phyloP scores from a whole-genome alignment of 2,888 invertebrate genomes.

The Syritta pipiens region DNA sequence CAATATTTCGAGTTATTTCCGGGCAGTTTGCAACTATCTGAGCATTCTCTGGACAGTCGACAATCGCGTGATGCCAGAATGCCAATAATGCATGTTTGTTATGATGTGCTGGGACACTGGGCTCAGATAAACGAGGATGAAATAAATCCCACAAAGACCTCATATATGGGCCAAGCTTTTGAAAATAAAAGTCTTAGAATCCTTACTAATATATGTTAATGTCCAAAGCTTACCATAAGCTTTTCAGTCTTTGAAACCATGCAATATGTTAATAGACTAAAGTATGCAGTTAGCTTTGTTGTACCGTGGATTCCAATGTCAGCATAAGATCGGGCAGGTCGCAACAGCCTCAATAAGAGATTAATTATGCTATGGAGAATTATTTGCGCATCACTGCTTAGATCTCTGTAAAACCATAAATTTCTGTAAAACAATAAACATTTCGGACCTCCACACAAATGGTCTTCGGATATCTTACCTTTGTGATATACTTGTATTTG shows the following conservation, averaged over 20 bases:
- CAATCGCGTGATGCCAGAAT: conserved; percentile 96
- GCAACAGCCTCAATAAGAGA: conserved; percentile 86
- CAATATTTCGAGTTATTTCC: conserved; percentile 94
- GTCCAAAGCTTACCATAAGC: conserved; percentile 85
- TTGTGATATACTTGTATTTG: conserved; percentile 65
- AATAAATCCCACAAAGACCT: conserved; percentile 95
- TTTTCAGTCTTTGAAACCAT: conserved; percentile 94
- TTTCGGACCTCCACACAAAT: background rate
- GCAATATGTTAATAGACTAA: conserved; percentile 94
- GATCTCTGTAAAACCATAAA: conserved; percentile 73
- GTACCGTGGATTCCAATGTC: conserved; percentile 93
- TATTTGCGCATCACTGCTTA: conserved; percentile 82
- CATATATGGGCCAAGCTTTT: conserved; percentile 95
- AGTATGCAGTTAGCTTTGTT: conserved; percentile 94
- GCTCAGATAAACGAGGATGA: conserved; percentile 96
- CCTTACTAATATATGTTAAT: background rate
- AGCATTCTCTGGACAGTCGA: conserved; percentile 96
- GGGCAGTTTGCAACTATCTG: conserved; percentile 92
- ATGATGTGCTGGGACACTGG: conserved; percentile 95
- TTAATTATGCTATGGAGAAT: conserved; percentile 86
- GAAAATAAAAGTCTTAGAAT: background rate
- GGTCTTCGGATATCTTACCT: conserved; percentile 33
- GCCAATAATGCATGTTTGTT: conserved; percentile 95
- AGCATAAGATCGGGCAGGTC: conserved; percentile 91
- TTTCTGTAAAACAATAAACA: conserved; percentile 42